Evolutionary conservation across 2,113 vertebrate genomes (phyloP).

Genomic region (Ginglymostoma cirratum): DNA sequence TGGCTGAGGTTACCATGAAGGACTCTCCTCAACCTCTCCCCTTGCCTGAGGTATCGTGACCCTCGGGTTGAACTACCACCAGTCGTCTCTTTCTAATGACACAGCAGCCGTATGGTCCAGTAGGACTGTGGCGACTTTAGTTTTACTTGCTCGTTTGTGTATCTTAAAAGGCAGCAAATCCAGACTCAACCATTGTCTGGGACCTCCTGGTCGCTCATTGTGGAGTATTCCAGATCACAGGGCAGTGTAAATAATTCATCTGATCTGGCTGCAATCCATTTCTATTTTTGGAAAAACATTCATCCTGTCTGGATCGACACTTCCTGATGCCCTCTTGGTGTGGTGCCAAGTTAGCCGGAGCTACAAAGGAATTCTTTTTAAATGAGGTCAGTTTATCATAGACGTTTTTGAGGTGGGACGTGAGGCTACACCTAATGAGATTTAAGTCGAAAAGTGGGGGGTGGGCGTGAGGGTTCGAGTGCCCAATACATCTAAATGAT

Average conservation of each 20-base stretch:
- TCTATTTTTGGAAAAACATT: not conserved
- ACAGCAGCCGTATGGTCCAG: too few species aligned
- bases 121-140: too few species aligned
- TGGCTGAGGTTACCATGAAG: too few species aligned
- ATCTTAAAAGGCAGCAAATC: too few species aligned
- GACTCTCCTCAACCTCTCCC: too few species aligned
- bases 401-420: too few species aligned
- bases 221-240: not conserved
- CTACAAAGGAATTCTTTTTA: not conserved
- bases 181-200: not conserved
- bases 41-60: too few species aligned
- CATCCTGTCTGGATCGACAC: not conserved
- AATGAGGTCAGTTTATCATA: not conserved
- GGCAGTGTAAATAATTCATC: not conserved
- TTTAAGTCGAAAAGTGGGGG: not conserved
- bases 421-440: not conserved
- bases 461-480: not conserved
- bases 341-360: not conserved
- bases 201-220: not conserved
- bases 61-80: too few species aligned
- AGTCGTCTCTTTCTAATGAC: too few species aligned
- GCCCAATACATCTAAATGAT: not conserved
- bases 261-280: not conserved
- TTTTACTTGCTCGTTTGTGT: too few species aligned
- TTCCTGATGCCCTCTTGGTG: not conserved